Percentiles rank a stretch among this genome's conserved stretches.
Evolutionary conservation across 2,113 vertebrate genomes (phyloP).

Genomic region (Silurus meridionalis): DNA sequence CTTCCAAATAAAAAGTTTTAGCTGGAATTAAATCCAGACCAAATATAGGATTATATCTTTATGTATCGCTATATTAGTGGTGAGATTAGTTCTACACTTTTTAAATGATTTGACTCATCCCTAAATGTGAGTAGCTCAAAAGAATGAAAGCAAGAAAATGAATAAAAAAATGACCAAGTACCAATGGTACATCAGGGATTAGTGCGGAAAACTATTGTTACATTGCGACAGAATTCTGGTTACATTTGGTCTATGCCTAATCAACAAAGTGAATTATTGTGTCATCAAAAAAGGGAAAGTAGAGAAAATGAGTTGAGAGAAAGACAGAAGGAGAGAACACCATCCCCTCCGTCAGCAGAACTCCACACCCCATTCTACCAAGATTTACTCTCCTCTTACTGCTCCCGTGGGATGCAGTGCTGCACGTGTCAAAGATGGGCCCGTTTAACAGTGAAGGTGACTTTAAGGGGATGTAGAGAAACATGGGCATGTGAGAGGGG

Average conservation of each 20-base stretch:
- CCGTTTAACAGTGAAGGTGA: slow-evolving; percentile 78
- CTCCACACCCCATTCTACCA: slow-evolving; percentile 47
- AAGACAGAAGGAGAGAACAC: slow-evolving; percentile 36
- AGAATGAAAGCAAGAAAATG: background rate
- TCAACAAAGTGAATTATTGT: slow-evolving; percentile 4
- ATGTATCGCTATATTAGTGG: background rate
- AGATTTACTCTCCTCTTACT: slow-evolving; percentile 74
- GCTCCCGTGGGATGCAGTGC: slow-evolving; percentile 69
- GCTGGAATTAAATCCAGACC: background rate
- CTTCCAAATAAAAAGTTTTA: background rate
- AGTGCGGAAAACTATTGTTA: background rate
- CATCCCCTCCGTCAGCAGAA: slow-evolving; percentile 46
- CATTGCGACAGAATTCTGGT: background rate
- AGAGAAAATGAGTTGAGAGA: slow-evolving; percentile 20
- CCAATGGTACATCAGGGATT: background rate
- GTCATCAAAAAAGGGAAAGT: slow-evolving; percentile 12
- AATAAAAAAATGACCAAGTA: background rate
- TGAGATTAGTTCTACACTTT: too few species aligned
- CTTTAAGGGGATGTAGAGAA: slow-evolving; percentile 78
- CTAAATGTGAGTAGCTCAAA: background rate
- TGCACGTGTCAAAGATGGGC: slow-evolving; percentile 72
- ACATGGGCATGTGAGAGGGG: slow-evolving; percentile 45
- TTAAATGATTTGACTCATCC: background rate
- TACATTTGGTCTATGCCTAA: background rate
- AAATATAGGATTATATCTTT: background rate